Conservation (phyloP, 2,113 vertebrate species). For the Anguilla japonica region DNA sequence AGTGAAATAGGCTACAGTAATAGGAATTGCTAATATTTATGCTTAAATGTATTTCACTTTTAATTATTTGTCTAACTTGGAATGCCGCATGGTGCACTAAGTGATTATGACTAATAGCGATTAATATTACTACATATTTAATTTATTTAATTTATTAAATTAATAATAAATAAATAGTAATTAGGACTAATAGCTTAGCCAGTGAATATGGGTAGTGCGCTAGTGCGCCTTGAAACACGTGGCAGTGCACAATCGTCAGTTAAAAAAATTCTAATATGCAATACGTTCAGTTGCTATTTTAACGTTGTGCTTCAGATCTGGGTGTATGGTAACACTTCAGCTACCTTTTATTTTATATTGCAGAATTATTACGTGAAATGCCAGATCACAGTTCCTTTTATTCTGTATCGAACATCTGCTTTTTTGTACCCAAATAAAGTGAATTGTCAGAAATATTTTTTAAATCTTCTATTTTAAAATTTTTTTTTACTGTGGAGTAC, state of each 20-base stretch:
- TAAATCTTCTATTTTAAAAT: background rate
- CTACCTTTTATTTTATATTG: conserved; percentile 37
- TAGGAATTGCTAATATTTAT: background rate
- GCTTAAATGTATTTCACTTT: background rate
- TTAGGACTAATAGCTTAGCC: background rate
- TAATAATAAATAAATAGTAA: background rate
- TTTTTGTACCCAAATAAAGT: conserved; percentile 68
- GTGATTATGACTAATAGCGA: too few relatives aligned
- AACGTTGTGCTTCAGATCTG: conserved; percentile 36
- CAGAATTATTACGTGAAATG: conserved; percentile 29
- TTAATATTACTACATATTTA: too few relatives aligned
- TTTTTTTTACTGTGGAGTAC: background rate
- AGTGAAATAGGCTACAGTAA: background rate
- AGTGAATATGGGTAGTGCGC: background rate
- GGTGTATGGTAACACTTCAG: conserved; percentile 35
- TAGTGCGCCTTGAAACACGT: conserved; percentile 43
- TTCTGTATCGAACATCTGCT: conserved; percentile 39
- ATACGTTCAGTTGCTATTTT: conserved; percentile 42
- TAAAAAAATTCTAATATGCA: conserved; percentile 46
- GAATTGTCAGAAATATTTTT: conserved; percentile 47
- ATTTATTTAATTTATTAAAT: too few relatives aligned
- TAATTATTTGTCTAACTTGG: background rate
- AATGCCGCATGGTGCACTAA: background rate
- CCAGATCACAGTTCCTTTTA: conserved; percentile 22
- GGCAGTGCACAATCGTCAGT: conserved; percentile 56